Evolutionary conservation across 2,113 vertebrate genomes (phyloP).

Genomic region (Ictidomys tridecemlineatus): DNA sequence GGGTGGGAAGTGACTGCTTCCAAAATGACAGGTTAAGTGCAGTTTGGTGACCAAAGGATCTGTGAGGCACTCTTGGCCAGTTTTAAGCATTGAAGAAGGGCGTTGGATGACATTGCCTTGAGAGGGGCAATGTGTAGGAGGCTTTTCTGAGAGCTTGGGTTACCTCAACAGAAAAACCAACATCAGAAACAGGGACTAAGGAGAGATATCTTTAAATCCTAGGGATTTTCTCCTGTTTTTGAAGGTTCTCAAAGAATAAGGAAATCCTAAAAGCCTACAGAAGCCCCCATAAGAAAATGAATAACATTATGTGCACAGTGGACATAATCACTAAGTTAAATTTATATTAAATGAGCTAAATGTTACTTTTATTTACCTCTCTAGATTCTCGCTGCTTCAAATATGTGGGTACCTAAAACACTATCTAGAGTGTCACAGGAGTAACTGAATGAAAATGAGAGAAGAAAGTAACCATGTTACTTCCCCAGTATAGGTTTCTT

Average conservation of each 20-base stretch:
- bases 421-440: background rate
- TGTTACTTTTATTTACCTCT: background rate
- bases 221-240: background rate
- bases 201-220: background rate
- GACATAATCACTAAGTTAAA: background rate
- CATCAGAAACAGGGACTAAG: background rate
- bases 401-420: background rate
- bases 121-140: background rate
- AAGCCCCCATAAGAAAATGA: background rate
- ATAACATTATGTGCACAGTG: rapidly evolving
- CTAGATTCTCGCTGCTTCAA: background rate
- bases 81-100: background rate
- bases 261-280: background rate
- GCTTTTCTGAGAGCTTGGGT: background rate
- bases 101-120: background rate
- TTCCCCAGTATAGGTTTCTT: background rate
- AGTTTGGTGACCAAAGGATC: no score
- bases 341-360: background rate
- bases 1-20: background rate
- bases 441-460: background rate
- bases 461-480: background rate
- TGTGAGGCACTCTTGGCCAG: background rate
- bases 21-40: background rate
- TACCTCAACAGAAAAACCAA: background rate
- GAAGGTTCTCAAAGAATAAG: background rate